Base-by-base conservation (phyloP, 2,797 vertebrate species). In the Lepus oiostolus region DNA sequence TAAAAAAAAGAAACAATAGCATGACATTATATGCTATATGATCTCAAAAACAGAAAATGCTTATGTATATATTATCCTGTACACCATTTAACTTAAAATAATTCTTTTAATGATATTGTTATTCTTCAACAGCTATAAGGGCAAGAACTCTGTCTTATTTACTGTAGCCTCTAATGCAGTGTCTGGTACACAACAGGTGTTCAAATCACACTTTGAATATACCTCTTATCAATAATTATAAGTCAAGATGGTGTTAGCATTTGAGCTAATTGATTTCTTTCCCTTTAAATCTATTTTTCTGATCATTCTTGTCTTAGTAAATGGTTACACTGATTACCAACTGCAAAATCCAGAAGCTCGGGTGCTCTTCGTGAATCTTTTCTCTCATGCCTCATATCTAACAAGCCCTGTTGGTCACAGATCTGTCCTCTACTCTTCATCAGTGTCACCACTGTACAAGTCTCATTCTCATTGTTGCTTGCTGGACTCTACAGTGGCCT, bases 241-340 rank as follows among this genome's bases (percentile, higher is more conserved):
- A 91, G n/a, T 90, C 70, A 81, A 85, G 47, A 76, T 89, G 74
- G 28, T 12, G 74, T 87, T 42, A 58, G 54, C 63, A 21, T n/a
- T 77, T 87, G 62, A 96, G 13, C 10, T n/a, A 68, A 84, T 52
- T 50, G 26, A 38, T 90, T 96, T 70, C 2, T 68, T 80, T 71
- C 17, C 21, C 50, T 74, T 91, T 71, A 84, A 80, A 70, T 35
- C 21, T 74, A n/a, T 58, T 74, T 52, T 88, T 93, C 42, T 88
- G 71, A 30, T 88, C 11, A 72, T 88, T 85, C 12, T 26, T 70
- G 9, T 50, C 13, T 84, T 87, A 71, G 52, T 62, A 88, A 85
- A 68, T 35, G 12, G 13, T 76, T 42, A 63, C 17, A 7, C 4
- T 71, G 28, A 38, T 71, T 17, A 32, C 17, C 3, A 42, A 1